Conservation (phyloP, 2,797 vertebrate genomes). For the Oryzias dopingdopingensis region DNA sequence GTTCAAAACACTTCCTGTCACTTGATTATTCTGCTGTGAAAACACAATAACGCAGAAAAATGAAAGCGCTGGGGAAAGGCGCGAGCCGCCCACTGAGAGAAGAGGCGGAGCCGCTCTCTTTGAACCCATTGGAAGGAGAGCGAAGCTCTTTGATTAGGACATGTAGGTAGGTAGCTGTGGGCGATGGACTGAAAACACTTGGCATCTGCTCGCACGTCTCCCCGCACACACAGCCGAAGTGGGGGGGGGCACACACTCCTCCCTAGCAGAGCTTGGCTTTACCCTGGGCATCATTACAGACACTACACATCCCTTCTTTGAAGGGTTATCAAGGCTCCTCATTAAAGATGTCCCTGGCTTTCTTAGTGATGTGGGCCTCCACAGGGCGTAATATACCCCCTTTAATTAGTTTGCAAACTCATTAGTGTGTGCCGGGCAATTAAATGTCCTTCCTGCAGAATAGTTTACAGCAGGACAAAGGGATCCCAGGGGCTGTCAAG, state of each 20-base stretch:
- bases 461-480: slow-evolving; percentile 76
- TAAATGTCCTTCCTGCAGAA: slow-evolving; percentile 75
- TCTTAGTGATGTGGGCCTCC: slow-evolving; percentile 73
- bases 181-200: slow-evolving; percentile 72
- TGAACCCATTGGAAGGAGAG: slow-evolving; percentile 61
- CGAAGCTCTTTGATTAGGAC: slow-evolving; percentile 72
- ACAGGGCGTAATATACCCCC: slow-evolving; percentile 71
- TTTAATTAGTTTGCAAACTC: slow-evolving; percentile 83
- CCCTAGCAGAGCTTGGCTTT: slow-evolving; percentile 63
- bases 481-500: slow-evolving; percentile 68
- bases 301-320: slow-evolving; percentile 72
- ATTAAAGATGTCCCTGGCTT: slow-evolving; percentile 79
- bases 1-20: slow-evolving; percentile 39
- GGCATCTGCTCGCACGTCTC: slow-evolving; percentile 72
- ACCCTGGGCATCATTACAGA: slow-evolving; percentile 77
- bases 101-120: slow-evolving; percentile 51
- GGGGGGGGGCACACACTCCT: slow-evolving; percentile 27
- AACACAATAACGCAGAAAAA: slow-evolving; percentile 43
- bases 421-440: slow-evolving; percentile 78
- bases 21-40: slow-evolving; percentile 54
- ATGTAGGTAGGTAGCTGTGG: slow-evolving; percentile 72
- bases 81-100: slow-evolving; percentile 53
- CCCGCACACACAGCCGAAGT: slow-evolving; percentile 41
- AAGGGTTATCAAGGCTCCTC: slow-evolving; percentile 82
- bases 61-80: slow-evolving; percentile 31